Evolutionary conservation across 2,113 vertebrate species (phyloP), one percentile per base, ranked within the genome.

Genomic region (Mus spicilegus): DNA sequence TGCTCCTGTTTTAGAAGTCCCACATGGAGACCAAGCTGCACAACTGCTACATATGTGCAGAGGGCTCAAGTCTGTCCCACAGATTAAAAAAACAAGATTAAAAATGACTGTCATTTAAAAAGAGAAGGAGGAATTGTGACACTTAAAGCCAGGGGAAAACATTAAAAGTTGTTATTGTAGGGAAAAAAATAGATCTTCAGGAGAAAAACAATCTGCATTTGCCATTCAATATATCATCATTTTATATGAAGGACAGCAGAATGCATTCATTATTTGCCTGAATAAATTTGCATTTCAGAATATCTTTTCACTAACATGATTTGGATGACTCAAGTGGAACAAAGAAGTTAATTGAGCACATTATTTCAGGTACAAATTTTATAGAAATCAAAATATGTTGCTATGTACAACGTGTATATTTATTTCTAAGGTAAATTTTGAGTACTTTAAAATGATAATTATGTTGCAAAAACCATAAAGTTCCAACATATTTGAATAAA

Each of bases 241-340:
- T 97, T 96, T 87, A 94, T 75, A 85, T 69, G 86, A 97, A 91
- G 80, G 90, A 76, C 58, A 96, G 36, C 56, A 96, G 95, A 96
- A 97, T 94, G 36, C 12, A 80, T 24, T 95, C 87, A 95, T 97
- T 93, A 97, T 91, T 87, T 96, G 58, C 73, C 26, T 96, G 93
- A 97, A 95, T 96, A 96, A 96, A 97, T 95, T 95, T 97, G 51
- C 80, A 93, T 96, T 94, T 96, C 92, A 87, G 39, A 94, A 67
- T 85, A 92, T 93, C 96, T 97, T 97, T 96, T 70, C 70, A 87
- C 46, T 92, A 77, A 87, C 20, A 13, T 88, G 77, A 96, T 96
- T 96, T 96, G 63, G 22, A 91, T 88, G 76, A 94, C 75, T 97
- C 76, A 93, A 90, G 76, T 95, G 70, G 96, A 98, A 96, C 87